phyloP scores from a whole-genome alignment of 2,888 invertebrate genomes.

The Dastarcus helophoroides region DNA sequence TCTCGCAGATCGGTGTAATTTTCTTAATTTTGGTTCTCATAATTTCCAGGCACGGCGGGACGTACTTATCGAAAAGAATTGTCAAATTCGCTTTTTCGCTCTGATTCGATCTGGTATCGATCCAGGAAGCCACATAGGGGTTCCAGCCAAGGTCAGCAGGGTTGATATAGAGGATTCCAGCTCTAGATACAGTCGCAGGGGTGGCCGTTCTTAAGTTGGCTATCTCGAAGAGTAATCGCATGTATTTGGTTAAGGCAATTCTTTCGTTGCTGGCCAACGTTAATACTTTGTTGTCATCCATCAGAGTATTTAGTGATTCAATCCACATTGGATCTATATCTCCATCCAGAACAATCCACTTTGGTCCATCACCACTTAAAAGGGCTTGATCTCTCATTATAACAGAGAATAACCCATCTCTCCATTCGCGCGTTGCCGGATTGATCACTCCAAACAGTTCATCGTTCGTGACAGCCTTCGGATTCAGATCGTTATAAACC shows the following conservation, averaged over 20 bases:
- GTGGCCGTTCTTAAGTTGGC: constrained; percentile 82
- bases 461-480: constrained; percentile 92
- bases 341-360: constrained; percentile 93
- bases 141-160: constrained; percentile 92
- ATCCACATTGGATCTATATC: constrained; percentile 99
- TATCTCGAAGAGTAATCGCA: constrained; percentile 91
- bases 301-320: constrained; percentile 88
- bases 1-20: constrained; percentile 82
- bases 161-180: constrained; percentile 90
- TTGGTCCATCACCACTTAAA: constrained; percentile 70
- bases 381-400: constrained; percentile 92
- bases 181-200: constrained; percentile 89
- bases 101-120: constrained; percentile 60
- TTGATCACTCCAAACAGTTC: constrained; percentile 92
- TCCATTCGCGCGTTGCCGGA: constrained; percentile 89
- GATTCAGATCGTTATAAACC: constrained; percentile 80
- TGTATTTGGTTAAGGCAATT: constrained; percentile 76
- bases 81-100: constrained; percentile 70
- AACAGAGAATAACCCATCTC: constrained; percentile 79
- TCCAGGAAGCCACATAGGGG: constrained; percentile 85
- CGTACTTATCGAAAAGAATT: constrained; percentile 87
- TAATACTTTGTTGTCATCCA: constrained; percentile 94
- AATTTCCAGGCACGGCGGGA: constrained; percentile 71
- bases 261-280: constrained; percentile 91
- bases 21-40: constrained; percentile 67